Evolutionary conservation across 2,113 vertebrate genomes (phyloP), one percentile per base, ranked within the genome.

Genomic region (Ramphastos sulfuratus): DNA sequence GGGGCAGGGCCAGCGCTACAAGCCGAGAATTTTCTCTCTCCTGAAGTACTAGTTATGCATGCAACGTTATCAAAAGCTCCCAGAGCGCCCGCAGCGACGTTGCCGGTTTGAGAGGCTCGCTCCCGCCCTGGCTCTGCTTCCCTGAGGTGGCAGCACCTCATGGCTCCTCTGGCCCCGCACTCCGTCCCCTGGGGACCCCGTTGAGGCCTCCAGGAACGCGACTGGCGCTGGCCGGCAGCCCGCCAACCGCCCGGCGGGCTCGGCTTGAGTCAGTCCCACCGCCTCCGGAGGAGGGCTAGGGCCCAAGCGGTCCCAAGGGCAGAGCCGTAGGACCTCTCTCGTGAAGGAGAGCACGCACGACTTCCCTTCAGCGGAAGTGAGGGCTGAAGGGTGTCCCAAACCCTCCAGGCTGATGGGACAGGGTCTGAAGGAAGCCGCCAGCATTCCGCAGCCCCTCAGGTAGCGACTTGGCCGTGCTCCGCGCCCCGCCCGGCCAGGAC

Each of bases 41-140:
- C 54, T 37, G 28, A 4, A 5, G 1, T 1, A 5, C 1, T 4
- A 15, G 39, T 12, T 28, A 10, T 0, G n/a, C 24, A 3, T 2
- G 5, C 25, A 37, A 56, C 52, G 5, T 12, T 18, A 12, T 2
- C 1, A 17, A 4, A 24, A 35, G 37, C 66, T 7, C 11, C 35
- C 27, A 3, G 31, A 4, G 25, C 44, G 35, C 23, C 0, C 65
- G 54, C 71, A 15, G 39, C 44, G 12, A 1, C n/a, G 1, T 4
- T 4, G 19, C 37, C 15, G 21, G 10, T 5, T 3, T 1, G n/a
- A 28, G 56, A 7, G 7, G 37, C 28, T 7, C 7, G 15, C 14
- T 50, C 30, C 56, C 17, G 4, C n/a, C 58, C 33, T 8, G 28
- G 9, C 50, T 21, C 21, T 1, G 16, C 52, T 39, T 7, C 35